Evolutionary conservation across 92 coral and sea anemone genomes (phyloP).

Genomic region (Zoanthus sociatus): DNA sequence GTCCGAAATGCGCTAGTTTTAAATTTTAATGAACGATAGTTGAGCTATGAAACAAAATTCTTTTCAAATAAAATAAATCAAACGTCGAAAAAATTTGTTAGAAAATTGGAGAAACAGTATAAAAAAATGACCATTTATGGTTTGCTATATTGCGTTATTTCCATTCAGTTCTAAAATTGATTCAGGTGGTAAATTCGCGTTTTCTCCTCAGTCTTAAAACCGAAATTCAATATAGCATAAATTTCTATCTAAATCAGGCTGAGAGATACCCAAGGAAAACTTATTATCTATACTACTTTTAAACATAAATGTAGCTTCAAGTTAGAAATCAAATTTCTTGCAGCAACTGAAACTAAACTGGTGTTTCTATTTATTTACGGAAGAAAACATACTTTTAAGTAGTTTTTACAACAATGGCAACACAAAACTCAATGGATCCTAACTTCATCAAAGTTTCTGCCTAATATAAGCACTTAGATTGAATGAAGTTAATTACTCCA

Average conservation of each 20-base stretch:
- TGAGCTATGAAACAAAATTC: background rate
- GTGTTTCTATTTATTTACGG: background rate
- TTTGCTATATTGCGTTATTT: background rate
- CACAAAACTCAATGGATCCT: constrained; percentile 1
- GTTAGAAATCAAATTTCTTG: background rate
- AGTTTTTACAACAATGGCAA: background rate
- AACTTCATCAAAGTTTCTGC: background rate
- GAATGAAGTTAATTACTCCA: background rate
- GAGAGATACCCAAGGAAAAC: background rate
- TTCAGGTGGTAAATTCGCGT: background rate
- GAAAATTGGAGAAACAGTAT: background rate
- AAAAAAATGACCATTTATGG: background rate
- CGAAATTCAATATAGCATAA: background rate
- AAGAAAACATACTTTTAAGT: background rate
- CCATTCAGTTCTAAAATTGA: background rate
- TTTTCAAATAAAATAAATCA: background rate
- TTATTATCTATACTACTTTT: background rate
- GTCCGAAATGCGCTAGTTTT: too few relatives aligned
- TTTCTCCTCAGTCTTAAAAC: background rate
- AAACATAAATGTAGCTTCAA: background rate
- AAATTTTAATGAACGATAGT: background rate
- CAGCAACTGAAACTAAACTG: background rate
- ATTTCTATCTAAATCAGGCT: background rate
- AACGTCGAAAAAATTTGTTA: background rate
- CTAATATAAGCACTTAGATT: background rate